Conservation (phyloP, 1,140 invertebrate species). For the Antheraea mylitta region DNA sequence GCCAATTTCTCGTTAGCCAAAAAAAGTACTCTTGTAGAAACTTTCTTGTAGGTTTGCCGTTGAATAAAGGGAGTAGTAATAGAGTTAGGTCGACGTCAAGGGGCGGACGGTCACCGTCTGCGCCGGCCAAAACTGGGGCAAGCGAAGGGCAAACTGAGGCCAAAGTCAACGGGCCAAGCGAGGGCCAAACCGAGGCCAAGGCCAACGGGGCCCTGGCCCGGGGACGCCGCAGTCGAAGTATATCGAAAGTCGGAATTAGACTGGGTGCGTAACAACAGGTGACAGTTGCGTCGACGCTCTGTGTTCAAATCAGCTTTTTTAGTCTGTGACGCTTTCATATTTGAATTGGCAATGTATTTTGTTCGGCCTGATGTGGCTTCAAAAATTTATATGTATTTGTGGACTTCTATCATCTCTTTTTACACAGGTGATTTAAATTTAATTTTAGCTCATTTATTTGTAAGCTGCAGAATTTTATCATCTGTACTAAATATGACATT, state of each 20-base stretch:
- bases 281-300: slow-evolving; percentile 74
- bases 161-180: slow-evolving; percentile 35
- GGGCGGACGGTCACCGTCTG: slow-evolving; percentile 67
- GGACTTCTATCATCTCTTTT: slow-evolving; percentile 22
- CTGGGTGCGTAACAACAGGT: slow-evolving; percentile 74
- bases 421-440: not conserved
- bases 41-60: slow-evolving; percentile 77
- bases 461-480: not conserved
- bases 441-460: not conserved
- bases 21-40: slow-evolving; percentile 48
- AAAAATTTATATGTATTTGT: slow-evolving; percentile 21
- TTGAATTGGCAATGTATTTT: slow-evolving; percentile 25
- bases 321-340: slow-evolving; percentile 18
- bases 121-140: slow-evolving; percentile 57
- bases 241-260: slow-evolving; percentile 75
- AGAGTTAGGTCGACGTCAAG: slow-evolving; percentile 75
- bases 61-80: slow-evolving; percentile 72
- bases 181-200: slow-evolving; percentile 33
- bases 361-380: slow-evolving; percentile 36
- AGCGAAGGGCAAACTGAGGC: slow-evolving; percentile 36
- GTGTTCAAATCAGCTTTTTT: slow-evolving; percentile 37
- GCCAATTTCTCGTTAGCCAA: slow-evolving; percentile 47
- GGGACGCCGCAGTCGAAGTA: slow-evolving; percentile 69
- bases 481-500: not conserved
- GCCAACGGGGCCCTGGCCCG: slow-evolving; percentile 51